Evolutionary conservation across 2,797 vertebrate species (phyloP).

Genomic region (Kryptolebias ocellatus): DNA sequence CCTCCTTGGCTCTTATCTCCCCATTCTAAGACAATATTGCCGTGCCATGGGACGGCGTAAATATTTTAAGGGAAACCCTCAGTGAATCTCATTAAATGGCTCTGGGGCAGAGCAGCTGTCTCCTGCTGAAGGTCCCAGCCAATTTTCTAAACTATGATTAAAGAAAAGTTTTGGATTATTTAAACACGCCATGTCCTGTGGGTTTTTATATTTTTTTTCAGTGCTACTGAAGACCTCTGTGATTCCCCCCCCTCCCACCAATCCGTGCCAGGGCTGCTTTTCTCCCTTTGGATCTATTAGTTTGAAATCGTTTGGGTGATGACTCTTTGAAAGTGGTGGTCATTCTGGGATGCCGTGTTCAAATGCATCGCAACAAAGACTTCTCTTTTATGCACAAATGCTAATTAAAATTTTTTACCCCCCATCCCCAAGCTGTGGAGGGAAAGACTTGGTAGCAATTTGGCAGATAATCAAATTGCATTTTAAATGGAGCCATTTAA

Average conservation of each 20-base stretch:
- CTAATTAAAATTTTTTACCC: conserved; percentile 85
- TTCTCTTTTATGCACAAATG: conserved; percentile 86
- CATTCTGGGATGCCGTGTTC: conserved; percentile 84
- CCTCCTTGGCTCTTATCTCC: conserved; percentile 84
- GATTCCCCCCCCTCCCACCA: conserved; percentile 45
- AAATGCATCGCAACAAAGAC: conserved; percentile 83
- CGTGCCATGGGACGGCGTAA: conserved; percentile 81
- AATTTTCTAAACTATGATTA: conserved; percentile 88
- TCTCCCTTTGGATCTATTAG: conserved; percentile 83
- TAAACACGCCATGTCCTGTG: conserved; percentile 82
- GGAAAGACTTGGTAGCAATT: conserved; percentile 86
- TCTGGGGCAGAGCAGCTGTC: conserved; percentile 81
- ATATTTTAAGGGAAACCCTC: conserved; percentile 87
- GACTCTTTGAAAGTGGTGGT: conserved; percentile 84
- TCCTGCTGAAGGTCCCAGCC: conserved; percentile 81
- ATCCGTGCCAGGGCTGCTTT: conserved; percentile 58
- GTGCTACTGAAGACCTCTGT: conserved; percentile 76
- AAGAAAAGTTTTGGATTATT: conserved; percentile 89
- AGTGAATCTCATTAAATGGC: conserved; percentile 83
- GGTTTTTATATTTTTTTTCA: conserved; percentile 59
- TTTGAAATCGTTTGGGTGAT: conserved; percentile 80
- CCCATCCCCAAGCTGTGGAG: conserved; percentile 80
- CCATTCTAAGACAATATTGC: conserved; percentile 84
- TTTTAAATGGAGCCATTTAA: conserved; percentile 89
- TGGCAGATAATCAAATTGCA: conserved; percentile 91